These are phyloP conservation scores for Chionodraco myersi DNA, from an alignment of 2,113 vertebrate genomes.

Conservation along the genomic window DNA sequence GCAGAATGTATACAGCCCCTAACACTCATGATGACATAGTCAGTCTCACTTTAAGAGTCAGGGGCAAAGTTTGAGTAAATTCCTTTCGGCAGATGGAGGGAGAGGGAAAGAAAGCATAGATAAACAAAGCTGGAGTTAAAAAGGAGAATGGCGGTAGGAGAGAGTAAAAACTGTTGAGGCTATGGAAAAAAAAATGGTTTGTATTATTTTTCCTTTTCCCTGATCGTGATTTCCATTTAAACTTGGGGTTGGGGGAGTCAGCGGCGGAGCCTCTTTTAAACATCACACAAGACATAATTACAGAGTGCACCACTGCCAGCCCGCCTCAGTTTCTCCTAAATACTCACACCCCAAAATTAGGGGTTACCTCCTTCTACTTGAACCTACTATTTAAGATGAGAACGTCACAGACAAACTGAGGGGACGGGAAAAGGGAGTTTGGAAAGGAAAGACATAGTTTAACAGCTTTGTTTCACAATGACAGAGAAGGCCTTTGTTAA, in stretches of 20 bases:
- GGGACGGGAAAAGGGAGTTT: slow-evolving; percentile 30
- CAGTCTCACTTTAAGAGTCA: slow-evolving; percentile 46
- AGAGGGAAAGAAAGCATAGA: slow-evolving; percentile 42
- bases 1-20: slow-evolving; percentile 32
- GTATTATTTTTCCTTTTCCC: slow-evolving; percentile 36
- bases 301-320: slow-evolving; percentile 61
- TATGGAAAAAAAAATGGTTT: slow-evolving; percentile 48
- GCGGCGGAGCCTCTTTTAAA: slow-evolving; percentile 69
- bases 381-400: slow-evolving; percentile 73
- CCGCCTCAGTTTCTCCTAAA: slow-evolving; percentile 78
- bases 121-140: slow-evolving; percentile 55
- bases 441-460: slow-evolving; percentile 58
- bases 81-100: slow-evolving; percentile 57
- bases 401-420: slow-evolving; percentile 63
- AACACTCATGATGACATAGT: slow-evolving; percentile 62
- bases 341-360: slow-evolving; percentile 79
- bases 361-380: slow-evolving; percentile 72
- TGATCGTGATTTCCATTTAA: slow-evolving; percentile 68
- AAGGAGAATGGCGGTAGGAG: slow-evolving; percentile 5
- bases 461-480: slow-evolving; percentile 65
- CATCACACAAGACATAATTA: slow-evolving; percentile 78
- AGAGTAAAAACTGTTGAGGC: slow-evolving; percentile 31
- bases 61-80: slow-evolving; percentile 53
- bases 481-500: slow-evolving; percentile 57
- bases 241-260: slow-evolving; percentile 67